Conservation (phyloP, 2,797 vertebrate genomes). For the Ciconia nigra region DNA sequence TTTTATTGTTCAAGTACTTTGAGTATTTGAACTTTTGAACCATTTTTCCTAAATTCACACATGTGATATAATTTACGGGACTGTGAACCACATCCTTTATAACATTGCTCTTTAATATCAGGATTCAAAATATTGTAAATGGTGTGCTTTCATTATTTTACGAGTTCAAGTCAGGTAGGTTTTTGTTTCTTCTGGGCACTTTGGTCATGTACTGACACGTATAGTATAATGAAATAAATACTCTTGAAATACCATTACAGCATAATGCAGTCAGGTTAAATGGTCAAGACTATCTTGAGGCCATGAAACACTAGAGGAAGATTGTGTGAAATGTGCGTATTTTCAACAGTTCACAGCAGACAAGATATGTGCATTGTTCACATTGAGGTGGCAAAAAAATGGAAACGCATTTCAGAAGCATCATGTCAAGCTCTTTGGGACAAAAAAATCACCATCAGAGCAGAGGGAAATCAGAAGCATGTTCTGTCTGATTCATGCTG, state of each 20-base stretch:
- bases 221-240: neutral
- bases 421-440: neutral
- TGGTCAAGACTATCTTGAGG: constrained; percentile 19
- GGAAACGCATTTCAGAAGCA: neutral
- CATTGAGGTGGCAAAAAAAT: neutral
- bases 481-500: neutral
- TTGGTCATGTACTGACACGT: neutral
- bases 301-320: neutral
- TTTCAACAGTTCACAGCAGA: constrained; percentile 35
- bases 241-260: neutral
- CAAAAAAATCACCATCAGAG: neutral
- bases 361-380: neutral
- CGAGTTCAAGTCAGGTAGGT: neutral
- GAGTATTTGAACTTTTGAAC: neutral
- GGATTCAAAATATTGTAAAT: neutral
- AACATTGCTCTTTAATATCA: neutral
- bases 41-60: neutral
- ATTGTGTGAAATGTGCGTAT: neutral
- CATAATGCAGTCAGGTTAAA: constrained; percentile 11
- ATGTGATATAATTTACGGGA: neutral
- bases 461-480: neutral
- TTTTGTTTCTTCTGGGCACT: neutral
- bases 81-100: neutral
- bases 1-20: neutral
- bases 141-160: neutral